These are phyloP conservation scores for Leptopilina clavipes DNA, from an alignment of 1,140 invertebrate genomes.

Conservation along the genomic window DNA sequence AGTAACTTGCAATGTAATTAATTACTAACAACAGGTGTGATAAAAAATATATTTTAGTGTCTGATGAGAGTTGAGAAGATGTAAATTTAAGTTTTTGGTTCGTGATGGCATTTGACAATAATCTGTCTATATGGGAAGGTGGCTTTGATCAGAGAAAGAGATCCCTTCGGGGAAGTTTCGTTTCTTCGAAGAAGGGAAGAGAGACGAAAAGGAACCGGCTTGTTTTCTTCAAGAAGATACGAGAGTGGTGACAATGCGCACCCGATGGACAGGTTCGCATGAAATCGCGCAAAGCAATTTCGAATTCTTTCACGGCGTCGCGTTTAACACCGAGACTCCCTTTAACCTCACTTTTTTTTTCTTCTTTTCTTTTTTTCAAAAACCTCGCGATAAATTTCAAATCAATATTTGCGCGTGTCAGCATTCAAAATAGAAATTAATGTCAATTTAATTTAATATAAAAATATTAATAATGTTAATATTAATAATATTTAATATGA, in stretches of 20 bases:
- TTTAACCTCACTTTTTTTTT: neutral
- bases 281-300: conserved; percentile 37
- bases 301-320: conserved; percentile 33
- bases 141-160: conserved; percentile 56
- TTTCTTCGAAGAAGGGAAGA: conserved; percentile 51
- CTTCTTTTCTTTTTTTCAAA: too few species aligned
- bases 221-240: conserved; percentile 46
- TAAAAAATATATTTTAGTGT: too few species aligned
- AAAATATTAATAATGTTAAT: too few species aligned
- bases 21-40: too few species aligned
- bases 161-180: conserved; percentile 54
- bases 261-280: conserved; percentile 45
- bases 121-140: conserved; percentile 12
- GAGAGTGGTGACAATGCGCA: conserved; percentile 53
- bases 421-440: too few species aligned
- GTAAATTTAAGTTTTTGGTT: too few species aligned
- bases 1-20: too few species aligned
- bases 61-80: too few species aligned
- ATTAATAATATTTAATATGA: too few species aligned
- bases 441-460: too few species aligned
- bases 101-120: too few species aligned
- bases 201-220: conserved; percentile 47
- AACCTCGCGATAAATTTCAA: neutral
- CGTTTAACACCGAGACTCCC: conserved; percentile 24
- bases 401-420: too few species aligned